Evolutionary conservation across 1,140 invertebrate genomes (phyloP), one percentile per base, ranked within the genome.

Genomic region (Drosophila rufa): DNA sequence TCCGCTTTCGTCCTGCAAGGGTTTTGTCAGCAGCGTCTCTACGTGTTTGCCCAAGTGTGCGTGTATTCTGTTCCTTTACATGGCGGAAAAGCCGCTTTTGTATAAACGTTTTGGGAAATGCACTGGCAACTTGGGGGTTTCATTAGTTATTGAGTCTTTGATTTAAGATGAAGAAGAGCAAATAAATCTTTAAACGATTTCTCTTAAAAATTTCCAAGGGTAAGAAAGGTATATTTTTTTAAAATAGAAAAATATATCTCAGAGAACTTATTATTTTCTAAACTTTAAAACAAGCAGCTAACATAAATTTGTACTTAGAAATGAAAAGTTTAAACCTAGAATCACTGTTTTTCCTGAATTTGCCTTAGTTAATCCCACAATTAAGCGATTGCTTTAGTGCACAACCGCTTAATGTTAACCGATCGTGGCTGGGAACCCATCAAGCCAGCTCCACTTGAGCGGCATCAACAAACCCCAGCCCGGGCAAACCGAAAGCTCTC

Each of bases 1-100:
- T 76, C 67, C 62, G 80, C 19, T 40, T 80, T 75, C 68, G 62
- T 73, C 74, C 61, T 75, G 61, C 69, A 65, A 55, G 60, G 58
- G 33, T 58, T 55, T 59, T 30, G 25, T 25, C 46, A 55, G 30
- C 19, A 22, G 22, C 38, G 30, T 50, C 30, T 27, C 60, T 45
- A 30, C 62, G 46, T 58, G 46, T 65, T 48, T 78, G 48, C 45
- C 69, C 33, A 47, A 69, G 64, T 83, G 62, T 67, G 60, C 42
- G 45, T 57, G 76, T 53, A 59, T 69, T 70, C 48, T 73, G 59
- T 66, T 48, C 68, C 60, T 45, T 73, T 30, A 42, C 27, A 65
- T 56, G 48, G 43, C 46, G 61, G 73, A 76, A 74, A 76, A 76
- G 51, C 62, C 53, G 74, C 53, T 76, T 73, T 76, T 76, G 53